Conservation (phyloP, 2,888 invertebrate species). For the Ecliptopera silaceata region DNA sequence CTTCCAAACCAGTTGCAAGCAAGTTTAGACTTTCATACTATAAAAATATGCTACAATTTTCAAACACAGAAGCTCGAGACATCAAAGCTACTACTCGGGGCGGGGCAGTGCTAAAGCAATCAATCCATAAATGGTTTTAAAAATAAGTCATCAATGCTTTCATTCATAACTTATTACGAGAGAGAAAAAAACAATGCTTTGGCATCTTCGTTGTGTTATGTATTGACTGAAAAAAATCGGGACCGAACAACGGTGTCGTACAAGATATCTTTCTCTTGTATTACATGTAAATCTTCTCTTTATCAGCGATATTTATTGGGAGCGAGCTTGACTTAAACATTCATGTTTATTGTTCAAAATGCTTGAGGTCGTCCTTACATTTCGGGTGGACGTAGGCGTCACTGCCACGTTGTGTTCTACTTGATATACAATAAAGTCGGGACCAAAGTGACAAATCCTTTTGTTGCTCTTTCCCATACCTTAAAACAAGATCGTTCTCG, state of each 20-base stretch:
- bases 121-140: slow-evolving; percentile 69
- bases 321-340: slow-evolving; percentile 66
- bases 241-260: slow-evolving; percentile 58
- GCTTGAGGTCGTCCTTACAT: slow-evolving; percentile 57
- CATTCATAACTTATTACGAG: slow-evolving; percentile 31
- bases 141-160: slow-evolving; percentile 67
- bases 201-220: slow-evolving; percentile 22
- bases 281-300: slow-evolving; percentile 66
- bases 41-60: slow-evolving; percentile 64
- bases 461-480: slow-evolving; percentile 56
- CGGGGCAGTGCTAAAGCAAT: slow-evolving; percentile 67
- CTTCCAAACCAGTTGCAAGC: slow-evolving; percentile 66
- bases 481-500: slow-evolving; percentile 42
- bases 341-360: slow-evolving; percentile 65
- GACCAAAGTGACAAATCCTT: slow-evolving; percentile 52
- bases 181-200: slow-evolving; percentile 40
- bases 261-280: slow-evolving; percentile 60
- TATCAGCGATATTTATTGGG: slow-evolving; percentile 78
- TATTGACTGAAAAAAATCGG: slow-evolving; percentile 54
- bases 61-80: slow-evolving; percentile 50
- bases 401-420: slow-evolving; percentile 62
- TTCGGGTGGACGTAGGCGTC: slow-evolving; percentile 74
- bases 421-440: slow-evolving; percentile 59
- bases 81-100: slow-evolving; percentile 57
- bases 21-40: slow-evolving; percentile 61